phyloP scores from a whole-genome alignment of 2,797 vertebrate genomes.

The Eulemur rubriventer region DNA sequence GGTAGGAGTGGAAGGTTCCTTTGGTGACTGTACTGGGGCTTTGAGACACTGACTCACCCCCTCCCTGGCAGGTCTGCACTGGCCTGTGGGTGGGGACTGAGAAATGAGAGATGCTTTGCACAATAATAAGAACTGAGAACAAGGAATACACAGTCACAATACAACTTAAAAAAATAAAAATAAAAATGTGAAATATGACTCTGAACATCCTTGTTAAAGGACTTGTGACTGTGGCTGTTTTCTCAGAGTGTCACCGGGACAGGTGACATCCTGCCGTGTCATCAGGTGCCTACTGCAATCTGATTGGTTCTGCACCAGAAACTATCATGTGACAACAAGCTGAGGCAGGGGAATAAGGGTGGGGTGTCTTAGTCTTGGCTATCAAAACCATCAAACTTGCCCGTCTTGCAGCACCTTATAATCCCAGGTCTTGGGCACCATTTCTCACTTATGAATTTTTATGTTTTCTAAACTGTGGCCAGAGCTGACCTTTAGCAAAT shows the following conservation, averaged over 20 bases:
- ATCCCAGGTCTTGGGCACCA: neutral
- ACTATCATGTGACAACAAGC: neutral
- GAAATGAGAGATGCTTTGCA: conserved; percentile 1
- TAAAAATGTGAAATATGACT: neutral
- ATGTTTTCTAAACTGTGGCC: neutral
- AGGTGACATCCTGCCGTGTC: neutral
- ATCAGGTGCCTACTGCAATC: neutral
- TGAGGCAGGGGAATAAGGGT: neutral
- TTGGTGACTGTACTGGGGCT: neutral
- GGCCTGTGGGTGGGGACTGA: neutral
- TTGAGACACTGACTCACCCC: conserved; percentile 57
- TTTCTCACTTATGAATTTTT: neutral
- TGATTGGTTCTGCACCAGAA: neutral
- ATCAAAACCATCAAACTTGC: conserved; percentile 4
- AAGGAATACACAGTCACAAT: neutral
- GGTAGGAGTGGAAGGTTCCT: neutral
- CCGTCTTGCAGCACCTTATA: neutral
- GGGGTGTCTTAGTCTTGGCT: neutral
- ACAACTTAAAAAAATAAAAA: neutral
- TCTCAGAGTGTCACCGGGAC: neutral
- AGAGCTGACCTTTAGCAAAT: neutral
- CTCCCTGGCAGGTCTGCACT: conserved; percentile 32
- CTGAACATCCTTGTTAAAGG: neutral
- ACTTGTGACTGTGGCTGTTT: neutral
- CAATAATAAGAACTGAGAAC: neutral